Evolutionary conservation across 30 jellyfish, hydroid and myxozoan genomes (phyloP).

Genomic region (Pelagia noctiluca): DNA sequence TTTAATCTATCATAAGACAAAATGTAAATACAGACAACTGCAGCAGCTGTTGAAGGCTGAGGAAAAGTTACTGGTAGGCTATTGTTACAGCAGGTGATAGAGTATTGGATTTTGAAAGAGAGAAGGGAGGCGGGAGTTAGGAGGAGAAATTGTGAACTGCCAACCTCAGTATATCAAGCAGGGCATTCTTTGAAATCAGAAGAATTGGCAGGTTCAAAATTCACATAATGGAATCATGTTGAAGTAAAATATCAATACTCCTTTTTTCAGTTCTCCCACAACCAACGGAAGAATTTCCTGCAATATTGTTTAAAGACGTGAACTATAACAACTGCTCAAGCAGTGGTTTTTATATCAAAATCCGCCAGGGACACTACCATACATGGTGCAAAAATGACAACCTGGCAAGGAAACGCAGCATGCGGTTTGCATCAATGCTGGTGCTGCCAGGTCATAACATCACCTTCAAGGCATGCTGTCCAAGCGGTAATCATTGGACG

Average conservation of each 20-base stretch:
- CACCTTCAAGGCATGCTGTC: constrained; percentile 96
- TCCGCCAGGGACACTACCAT: constrained; percentile 81
- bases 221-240: too few species aligned
- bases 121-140: too few species aligned
- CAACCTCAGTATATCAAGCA: too few species aligned
- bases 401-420: constrained; percentile 43
- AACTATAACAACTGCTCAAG: constrained; percentile 90
- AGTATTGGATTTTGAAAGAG: too few species aligned
- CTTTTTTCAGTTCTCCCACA: constrained; percentile 76
- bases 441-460: constrained; percentile 84
- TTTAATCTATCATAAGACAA: too few species aligned
- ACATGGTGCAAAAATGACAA: constrained; percentile 75
- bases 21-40: too few species aligned
- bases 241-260: background rate
- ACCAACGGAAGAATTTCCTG: constrained; percentile 94
- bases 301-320: constrained; percentile 74
- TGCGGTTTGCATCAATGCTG: constrained; percentile 80
- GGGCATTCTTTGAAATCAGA: too few species aligned
- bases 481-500: constrained; percentile 89
- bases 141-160: too few species aligned
- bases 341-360: constrained; percentile 69
- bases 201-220: too few species aligned
- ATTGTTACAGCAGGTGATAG: too few species aligned
- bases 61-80: too few species aligned
- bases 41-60: too few species aligned